phyloP scores from a whole-genome alignment of 2,888 invertebrate genomes.

The Hermodice carunculata region DNA sequence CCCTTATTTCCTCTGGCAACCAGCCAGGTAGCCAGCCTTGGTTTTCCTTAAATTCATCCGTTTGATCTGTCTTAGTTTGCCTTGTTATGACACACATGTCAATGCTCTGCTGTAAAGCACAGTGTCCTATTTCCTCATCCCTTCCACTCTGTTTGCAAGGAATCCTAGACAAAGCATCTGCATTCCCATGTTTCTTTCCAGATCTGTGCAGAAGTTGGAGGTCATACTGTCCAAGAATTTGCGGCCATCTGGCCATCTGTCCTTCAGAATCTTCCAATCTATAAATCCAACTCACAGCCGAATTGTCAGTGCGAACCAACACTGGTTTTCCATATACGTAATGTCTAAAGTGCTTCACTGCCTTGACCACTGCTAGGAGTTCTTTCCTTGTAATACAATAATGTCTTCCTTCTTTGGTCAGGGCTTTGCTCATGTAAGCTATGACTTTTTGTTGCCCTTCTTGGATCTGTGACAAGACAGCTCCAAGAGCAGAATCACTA shows the following conservation, averaged over 20 bases:
- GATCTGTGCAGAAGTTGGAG: neutral
- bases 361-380: constrained; percentile 13
- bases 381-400: constrained; percentile 20
- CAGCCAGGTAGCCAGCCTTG: too few species aligned
- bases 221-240: neutral
- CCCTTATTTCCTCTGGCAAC: too few species aligned
- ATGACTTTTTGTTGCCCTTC: constrained; percentile 8
- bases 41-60: too few species aligned
- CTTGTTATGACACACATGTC: too few species aligned
- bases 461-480: constrained; percentile 18
- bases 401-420: constrained; percentile 8
- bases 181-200: neutral
- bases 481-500: constrained; percentile 12
- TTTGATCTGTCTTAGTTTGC: too few species aligned
- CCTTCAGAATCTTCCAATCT: neutral
- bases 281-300: neutral
- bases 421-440: constrained; percentile 7
- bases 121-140: too few species aligned
- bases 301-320: constrained; percentile 7
- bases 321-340: constrained; percentile 6
- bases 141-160: neutral
- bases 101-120: too few species aligned
- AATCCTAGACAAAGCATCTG: constrained; percentile 6
- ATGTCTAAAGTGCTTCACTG: constrained; percentile 1
- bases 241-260: neutral